phyloP scores from a whole-genome alignment of 2,113 vertebrate genomes.

The Phylloscopus trochilus region DNA sequence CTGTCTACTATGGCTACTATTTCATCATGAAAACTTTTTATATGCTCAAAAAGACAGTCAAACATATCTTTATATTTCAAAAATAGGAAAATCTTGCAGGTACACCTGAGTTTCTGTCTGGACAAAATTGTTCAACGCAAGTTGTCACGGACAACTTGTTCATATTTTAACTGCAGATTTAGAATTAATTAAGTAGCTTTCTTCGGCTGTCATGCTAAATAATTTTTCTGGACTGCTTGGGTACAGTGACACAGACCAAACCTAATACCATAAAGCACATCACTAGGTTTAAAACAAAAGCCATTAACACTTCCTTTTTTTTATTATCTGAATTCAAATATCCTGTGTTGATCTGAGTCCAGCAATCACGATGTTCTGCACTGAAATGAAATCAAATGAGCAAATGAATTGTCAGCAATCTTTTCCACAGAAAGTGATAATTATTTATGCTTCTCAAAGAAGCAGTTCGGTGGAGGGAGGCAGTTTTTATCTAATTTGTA shows the following conservation, averaged over 20 bases:
- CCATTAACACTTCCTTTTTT: neutral
- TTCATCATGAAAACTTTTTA: constrained; percentile 32
- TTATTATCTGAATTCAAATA: rapidly evolving
- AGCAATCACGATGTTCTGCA: neutral
- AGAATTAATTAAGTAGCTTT: neutral
- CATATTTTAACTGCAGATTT: constrained; percentile 14
- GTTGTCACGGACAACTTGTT: neutral
- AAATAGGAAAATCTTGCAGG: neutral
- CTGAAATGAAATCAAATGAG: neutral
- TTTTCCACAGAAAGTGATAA: neutral
- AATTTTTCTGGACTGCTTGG: neutral
- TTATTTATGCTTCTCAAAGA: neutral
- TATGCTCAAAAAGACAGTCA: constrained; percentile 10
- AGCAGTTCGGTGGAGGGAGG: neutral
- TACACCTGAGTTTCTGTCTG: neutral
- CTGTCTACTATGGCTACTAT: constrained; percentile 18
- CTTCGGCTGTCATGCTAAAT: neutral
- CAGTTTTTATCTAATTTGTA: neutral
- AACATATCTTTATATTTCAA: constrained; percentile 27
- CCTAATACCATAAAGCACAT: neutral
- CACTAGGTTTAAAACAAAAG: neutral
- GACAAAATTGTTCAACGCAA: neutral
- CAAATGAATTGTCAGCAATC: neutral
- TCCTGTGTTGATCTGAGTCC: neutral
- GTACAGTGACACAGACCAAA: neutral